phyloP scores from a whole-genome alignment of 30 jellyfish, hydroid and myxozoan species.

The Nemopilema nomurai region DNA sequence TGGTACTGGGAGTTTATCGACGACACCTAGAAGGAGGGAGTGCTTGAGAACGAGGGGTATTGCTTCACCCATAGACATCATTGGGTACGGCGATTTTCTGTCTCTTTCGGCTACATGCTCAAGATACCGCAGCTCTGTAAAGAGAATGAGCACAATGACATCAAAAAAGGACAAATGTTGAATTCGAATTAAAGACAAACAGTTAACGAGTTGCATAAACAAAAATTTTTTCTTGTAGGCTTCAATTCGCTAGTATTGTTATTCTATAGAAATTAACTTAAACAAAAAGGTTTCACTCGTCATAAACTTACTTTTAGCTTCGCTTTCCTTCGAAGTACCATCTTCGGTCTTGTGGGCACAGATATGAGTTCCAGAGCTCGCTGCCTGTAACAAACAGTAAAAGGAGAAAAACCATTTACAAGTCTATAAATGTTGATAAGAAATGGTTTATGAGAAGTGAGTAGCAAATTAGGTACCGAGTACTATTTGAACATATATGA shows the following conservation, averaged over 20 bases:
- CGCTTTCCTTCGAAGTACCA: background rate
- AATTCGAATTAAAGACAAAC: too few relatives aligned
- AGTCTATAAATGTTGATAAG: background rate
- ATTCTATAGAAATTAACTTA: too few relatives aligned
- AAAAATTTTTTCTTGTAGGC: background rate
- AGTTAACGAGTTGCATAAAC: background rate
- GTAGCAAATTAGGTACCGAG: too few relatives aligned
- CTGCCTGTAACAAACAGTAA: background rate
- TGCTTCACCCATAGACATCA: constrained; percentile 90
- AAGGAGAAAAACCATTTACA: background rate
- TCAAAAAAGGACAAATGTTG: too few relatives aligned
- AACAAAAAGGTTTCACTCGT: too few relatives aligned
- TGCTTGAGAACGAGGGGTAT: constrained; percentile 68
- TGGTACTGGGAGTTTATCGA: constrained; percentile 28
- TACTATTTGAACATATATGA: too few relatives aligned
- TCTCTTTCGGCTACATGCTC: constrained; percentile 92
- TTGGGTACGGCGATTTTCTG: constrained; percentile 95
- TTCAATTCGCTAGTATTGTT: too few relatives aligned
- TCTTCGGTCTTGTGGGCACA: constrained; percentile 35
- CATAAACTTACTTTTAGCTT: constrained; percentile 31
- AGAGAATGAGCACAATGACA: too few relatives aligned
- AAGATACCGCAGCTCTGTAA: constrained; percentile 54
- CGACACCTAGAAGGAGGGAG: constrained; percentile 25
- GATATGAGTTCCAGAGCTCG: constrained; percentile 17
- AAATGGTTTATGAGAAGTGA: too few relatives aligned